A percentile compares a stretch with the other conserved stretches of the same genome.
phyloP scores from a whole-genome alignment of 2,113 vertebrate species.

The Rattus rattus region DNA sequence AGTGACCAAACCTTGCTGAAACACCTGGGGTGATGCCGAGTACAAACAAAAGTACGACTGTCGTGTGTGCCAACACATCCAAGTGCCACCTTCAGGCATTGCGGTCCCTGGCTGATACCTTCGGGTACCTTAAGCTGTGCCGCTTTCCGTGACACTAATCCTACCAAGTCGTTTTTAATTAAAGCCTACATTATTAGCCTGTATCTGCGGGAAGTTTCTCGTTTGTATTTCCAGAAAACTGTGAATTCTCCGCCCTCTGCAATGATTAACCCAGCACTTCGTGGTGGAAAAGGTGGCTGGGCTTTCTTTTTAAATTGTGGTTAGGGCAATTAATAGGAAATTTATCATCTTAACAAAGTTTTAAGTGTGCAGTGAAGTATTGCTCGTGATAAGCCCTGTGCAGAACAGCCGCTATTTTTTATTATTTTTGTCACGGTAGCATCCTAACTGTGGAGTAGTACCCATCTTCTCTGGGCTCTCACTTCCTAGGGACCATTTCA shows the following conservation, averaged over 20 bases:
- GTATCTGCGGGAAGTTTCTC: slow-evolving; percentile 10
- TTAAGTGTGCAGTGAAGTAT: neutral
- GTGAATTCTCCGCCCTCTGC: neutral
- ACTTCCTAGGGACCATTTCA: neutral
- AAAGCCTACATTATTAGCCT: neutral
- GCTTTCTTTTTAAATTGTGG: neutral
- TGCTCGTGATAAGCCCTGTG: neutral
- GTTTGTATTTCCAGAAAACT: slow-evolving; percentile 5
- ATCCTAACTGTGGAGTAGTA: neutral
- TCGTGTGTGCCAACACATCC: neutral
- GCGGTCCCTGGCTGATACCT: neutral
- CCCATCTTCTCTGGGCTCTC: too few species aligned
- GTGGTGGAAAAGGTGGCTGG: neutral
- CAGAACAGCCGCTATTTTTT: neutral
- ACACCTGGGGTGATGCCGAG: neutral
- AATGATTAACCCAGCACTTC: neutral
- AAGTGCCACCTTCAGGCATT: neutral
- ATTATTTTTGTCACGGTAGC: neutral
- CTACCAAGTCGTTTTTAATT: slow-evolving; percentile 34
- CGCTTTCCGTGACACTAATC: neutral
- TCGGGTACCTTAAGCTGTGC: neutral
- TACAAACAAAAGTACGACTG: neutral
- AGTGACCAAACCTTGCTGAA: neutral
- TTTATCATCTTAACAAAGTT: neutral
- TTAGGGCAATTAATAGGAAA: neutral